Conservation (phyloP, 2,888 invertebrate species). For the Orthosia gracilis region DNA sequence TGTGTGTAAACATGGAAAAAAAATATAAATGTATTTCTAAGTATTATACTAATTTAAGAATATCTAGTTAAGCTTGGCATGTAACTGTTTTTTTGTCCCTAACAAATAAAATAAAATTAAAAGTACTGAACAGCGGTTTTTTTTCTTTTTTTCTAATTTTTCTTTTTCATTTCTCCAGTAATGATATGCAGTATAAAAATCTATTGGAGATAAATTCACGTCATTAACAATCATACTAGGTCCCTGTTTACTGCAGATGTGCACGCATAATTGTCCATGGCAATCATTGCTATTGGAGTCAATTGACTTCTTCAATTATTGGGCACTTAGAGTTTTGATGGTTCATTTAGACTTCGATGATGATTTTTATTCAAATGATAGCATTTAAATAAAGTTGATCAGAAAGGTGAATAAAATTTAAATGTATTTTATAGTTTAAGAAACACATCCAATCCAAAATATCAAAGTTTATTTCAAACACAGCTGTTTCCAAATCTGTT, state of each 20-base stretch:
- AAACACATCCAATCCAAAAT: background rate
- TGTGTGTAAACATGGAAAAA: no score
- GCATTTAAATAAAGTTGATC: background rate
- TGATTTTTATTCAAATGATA: no score
- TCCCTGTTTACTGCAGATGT: constrained; percentile 28
- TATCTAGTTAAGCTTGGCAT: no score
- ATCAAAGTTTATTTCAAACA: background rate
- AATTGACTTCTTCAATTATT: constrained; percentile 50
- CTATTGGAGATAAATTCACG: background rate
- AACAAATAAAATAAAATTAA: no score
- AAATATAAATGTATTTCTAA: no score
- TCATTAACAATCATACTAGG: constrained; percentile 5
- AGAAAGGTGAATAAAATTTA: background rate
- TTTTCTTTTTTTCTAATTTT: no score
- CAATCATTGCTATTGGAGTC: constrained; percentile 36
- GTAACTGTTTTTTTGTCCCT: no score
- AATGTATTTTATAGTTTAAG: background rate
- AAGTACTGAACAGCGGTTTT: no score
- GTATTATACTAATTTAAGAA: no score
- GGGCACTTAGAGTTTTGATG: constrained; percentile 17
- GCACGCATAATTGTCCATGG: constrained; percentile 34
- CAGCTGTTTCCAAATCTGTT: background rate
- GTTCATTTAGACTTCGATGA: background rate
- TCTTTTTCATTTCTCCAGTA: no score
- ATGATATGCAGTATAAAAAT: background rate